A percentile compares a stretch with the other conserved stretches of the same genome.
phyloP scores from a whole-genome alignment of 2,888 invertebrate species.

The Drosophila dives region DNA sequence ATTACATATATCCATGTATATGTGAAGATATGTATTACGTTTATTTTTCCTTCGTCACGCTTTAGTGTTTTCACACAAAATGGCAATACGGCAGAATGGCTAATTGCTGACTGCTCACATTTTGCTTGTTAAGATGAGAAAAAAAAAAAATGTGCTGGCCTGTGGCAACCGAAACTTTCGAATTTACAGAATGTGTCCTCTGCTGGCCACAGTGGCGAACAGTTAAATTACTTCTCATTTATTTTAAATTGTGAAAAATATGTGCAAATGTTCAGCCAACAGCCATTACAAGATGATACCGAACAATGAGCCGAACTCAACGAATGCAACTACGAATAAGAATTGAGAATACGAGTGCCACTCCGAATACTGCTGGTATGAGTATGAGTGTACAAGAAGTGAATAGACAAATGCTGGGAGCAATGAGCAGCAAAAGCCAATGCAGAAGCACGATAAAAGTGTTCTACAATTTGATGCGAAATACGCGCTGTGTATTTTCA shows the following conservation, averaged over 20 bases:
- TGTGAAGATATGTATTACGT: neutral
- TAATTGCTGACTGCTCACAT: slow-evolving; percentile 69
- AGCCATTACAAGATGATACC: slow-evolving; percentile 69
- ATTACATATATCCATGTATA: neutral
- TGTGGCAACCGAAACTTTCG: slow-evolving; percentile 46
- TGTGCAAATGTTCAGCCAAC: slow-evolving; percentile 68
- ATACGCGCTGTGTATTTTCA: slow-evolving; percentile 76
- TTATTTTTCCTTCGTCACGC: neutral
- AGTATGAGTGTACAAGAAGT: slow-evolving; percentile 5
- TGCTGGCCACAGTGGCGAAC: slow-evolving; percentile 56
- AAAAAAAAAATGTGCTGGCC: slow-evolving; percentile 43
- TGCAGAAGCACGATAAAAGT: slow-evolving; percentile 71
- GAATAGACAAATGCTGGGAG: slow-evolving; percentile 35
- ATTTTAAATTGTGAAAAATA: slow-evolving; percentile 80
- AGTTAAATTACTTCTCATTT: slow-evolving; percentile 80
- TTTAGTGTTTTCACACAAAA: slow-evolving; percentile 20
- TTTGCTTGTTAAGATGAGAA: slow-evolving; percentile 34
- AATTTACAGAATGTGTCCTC: slow-evolving; percentile 39
- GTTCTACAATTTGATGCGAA: slow-evolving; percentile 73
- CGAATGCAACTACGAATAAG: slow-evolving; percentile 20
- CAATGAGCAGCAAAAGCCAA: slow-evolving; percentile 50
- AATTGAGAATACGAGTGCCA: slow-evolving; percentile 11
- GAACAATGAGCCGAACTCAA: slow-evolving; percentile 42
- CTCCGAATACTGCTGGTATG: slow-evolving; percentile 1
- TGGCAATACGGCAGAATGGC: slow-evolving; percentile 44